Evolutionary conservation across 2,113 vertebrate genomes (phyloP).

Genomic region (Austrofundulus limnaeus): DNA sequence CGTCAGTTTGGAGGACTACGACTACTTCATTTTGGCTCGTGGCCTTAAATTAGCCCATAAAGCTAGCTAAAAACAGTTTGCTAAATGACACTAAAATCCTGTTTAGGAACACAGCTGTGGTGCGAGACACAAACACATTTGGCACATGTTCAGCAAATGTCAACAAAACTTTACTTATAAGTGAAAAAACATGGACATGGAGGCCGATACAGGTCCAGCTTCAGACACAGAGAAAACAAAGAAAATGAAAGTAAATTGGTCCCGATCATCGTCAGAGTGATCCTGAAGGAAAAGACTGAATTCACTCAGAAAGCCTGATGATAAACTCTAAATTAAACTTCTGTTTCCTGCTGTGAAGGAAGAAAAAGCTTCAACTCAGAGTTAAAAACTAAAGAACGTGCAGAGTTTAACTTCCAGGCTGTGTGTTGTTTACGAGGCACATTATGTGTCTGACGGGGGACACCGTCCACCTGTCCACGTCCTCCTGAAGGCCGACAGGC

Average conservation of each 20-base stretch:
- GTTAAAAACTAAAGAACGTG: constrained; percentile 6
- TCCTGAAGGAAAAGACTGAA: constrained; percentile 2
- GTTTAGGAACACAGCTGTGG: background rate
- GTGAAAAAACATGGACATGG: background rate
- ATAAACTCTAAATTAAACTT: background rate
- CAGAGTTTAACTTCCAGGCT: constrained; percentile 31
- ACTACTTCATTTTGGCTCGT: no score
- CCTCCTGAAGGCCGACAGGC: constrained; percentile 24
- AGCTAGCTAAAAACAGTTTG: background rate
- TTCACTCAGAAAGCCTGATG: constrained; percentile 11
- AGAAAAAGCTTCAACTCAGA: background rate
- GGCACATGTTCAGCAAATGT: constrained; percentile 6
- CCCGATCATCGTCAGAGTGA: constrained; percentile 2
- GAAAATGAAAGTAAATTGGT: background rate
- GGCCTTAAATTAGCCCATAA: no score
- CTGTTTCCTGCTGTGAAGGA: background rate
- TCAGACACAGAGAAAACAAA: constrained; percentile 3
- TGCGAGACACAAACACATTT: constrained; percentile 6
- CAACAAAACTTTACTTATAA: background rate
- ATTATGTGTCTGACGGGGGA: constrained; percentile 32
- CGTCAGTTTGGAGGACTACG: no score
- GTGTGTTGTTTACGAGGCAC: constrained; percentile 39
- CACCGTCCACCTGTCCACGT: no score
- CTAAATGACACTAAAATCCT: background rate
- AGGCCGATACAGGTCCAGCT: constrained; percentile 20